Conservation (phyloP, 1,140 invertebrate genomes). For the Drosophila melanogaster region DNA sequence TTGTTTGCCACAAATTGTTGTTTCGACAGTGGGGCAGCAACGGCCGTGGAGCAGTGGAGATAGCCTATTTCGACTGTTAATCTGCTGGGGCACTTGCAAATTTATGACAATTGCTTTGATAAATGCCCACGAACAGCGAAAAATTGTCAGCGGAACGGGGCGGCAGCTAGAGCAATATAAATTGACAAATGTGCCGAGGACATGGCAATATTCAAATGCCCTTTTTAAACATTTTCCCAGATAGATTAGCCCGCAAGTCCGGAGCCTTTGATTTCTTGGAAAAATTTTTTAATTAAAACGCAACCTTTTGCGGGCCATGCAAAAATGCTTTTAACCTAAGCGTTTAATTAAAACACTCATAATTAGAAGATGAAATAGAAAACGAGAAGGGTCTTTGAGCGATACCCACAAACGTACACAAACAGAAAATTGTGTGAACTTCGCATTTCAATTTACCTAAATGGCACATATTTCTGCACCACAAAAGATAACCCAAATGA, state of each 20-base stretch:
- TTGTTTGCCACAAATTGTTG: constrained; percentile 63
- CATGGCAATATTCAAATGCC: constrained; percentile 33
- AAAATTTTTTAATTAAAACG: constrained; percentile 71
- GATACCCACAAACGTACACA: constrained; percentile 9
- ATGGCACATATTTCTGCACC: constrained; percentile 54
- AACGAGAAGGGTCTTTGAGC: constrained; percentile 33
- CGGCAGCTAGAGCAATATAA: constrained; percentile 40
- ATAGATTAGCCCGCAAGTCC: constrained; percentile 20
- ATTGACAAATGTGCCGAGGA: constrained; percentile 61
- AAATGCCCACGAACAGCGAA: constrained; percentile 45
- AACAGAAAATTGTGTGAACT: constrained; percentile 32
- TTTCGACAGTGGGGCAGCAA: constrained; percentile 9
- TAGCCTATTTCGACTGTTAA: constrained; percentile 66
- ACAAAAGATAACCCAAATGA: constrained; percentile 46
- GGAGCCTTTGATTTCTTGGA: constrained; percentile 26
- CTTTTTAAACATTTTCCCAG: constrained; percentile 1
- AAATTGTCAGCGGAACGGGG: constrained; percentile 21
- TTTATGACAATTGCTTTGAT: constrained; percentile 71
- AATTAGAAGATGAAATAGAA: constrained; percentile 63
- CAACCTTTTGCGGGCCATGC: constrained; percentile 29
- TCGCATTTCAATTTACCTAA: constrained; percentile 65
- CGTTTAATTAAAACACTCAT: constrained; percentile 69
- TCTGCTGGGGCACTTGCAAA: constrained; percentile 70
- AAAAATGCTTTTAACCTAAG: constrained; percentile 45
- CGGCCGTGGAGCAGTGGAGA: constrained; percentile 1